phyloP scores from a whole-genome alignment of 2,888 invertebrate species.

The Anaspis maculata region DNA sequence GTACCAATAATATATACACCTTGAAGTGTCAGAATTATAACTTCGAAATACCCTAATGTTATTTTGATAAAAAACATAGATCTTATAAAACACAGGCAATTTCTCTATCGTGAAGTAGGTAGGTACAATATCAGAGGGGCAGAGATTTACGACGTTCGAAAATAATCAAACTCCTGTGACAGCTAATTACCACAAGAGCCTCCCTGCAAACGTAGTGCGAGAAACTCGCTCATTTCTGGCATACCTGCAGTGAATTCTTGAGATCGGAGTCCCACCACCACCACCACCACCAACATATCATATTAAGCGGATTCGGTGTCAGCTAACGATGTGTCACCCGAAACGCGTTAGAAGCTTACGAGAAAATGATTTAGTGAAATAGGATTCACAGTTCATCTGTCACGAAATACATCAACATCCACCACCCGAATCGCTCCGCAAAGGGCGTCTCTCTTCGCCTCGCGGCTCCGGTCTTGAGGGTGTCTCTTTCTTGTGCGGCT shows the following conservation, averaged over 20 bases:
- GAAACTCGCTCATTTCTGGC: not conserved
- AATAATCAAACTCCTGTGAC: constrained; percentile 1
- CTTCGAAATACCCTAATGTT: no score
- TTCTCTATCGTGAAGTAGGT: no score
- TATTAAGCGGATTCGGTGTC: constrained; percentile 26
- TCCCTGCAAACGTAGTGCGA: not conserved
- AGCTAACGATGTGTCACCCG: constrained; percentile 28
- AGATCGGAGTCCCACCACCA: constrained; percentile 1
- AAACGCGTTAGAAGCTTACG: constrained; percentile 31
- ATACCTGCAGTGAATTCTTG: constrained; percentile 8
- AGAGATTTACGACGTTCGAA: no score
- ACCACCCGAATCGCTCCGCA: constrained; percentile 11
- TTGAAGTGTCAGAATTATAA: no score
- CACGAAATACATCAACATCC: constrained; percentile 33
- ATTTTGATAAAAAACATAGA: no score
- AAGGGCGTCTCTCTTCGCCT: constrained; percentile 2
- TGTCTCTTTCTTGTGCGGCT: no score
- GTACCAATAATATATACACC: no score
- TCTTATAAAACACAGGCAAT: no score
- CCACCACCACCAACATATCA: constrained; percentile 19
- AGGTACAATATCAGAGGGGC: no score
- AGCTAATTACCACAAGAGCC: not conserved
- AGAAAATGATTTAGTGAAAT: constrained; percentile 41
- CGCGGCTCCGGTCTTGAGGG: no score
- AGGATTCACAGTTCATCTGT: constrained; percentile 43